These are phyloP conservation scores for Frankliniella intonsa DNA, from an alignment of 2,888 invertebrate species.

Conservation along the genomic window DNA sequence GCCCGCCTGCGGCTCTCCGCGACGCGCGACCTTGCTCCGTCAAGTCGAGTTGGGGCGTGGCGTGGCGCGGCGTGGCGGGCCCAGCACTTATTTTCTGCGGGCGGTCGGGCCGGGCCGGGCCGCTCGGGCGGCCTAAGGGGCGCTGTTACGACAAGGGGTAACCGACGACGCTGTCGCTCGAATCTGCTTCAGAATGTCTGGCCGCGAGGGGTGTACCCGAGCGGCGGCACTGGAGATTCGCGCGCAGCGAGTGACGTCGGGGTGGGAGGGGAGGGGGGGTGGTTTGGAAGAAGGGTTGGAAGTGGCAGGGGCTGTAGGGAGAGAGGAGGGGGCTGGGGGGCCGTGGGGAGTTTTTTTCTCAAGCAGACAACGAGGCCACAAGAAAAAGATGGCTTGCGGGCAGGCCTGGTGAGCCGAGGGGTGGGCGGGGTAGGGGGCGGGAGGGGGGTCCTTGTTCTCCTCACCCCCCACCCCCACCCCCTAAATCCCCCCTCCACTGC, in stretches of 20 bases:
- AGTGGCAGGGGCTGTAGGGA: background rate
- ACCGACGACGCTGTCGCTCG: slow-evolving; percentile 11
- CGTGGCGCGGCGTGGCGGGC: too few species aligned
- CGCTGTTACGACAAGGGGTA: slow-evolving; percentile 11
- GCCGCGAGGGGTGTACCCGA: background rate
- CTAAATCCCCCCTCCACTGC: background rate
- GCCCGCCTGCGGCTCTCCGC: too few species aligned
- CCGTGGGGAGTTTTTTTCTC: slow-evolving; percentile 1
- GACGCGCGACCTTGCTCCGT: too few species aligned
- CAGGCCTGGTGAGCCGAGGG: background rate
- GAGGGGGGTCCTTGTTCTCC: background rate
- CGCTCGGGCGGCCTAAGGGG: background rate
- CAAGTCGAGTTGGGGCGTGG: too few species aligned
- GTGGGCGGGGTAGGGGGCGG: too few species aligned
- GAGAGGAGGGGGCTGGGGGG: background rate
- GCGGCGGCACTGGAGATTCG: background rate
- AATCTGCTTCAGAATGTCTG: slow-evolving; percentile 17
- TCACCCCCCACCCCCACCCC: background rate
- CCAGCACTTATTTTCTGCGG: too few species aligned
- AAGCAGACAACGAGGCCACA: slow-evolving; percentile 2
- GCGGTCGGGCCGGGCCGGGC: background rate
- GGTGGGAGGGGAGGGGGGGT: background rate
- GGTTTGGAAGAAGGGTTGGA: slow-evolving; percentile 7
- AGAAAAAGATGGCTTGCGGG: slow-evolving; percentile 10
- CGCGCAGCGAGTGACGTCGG: background rate